Evolutionary conservation across 2,888 invertebrate genomes (phyloP).

Genomic region (Campoplex capitator): DNA sequence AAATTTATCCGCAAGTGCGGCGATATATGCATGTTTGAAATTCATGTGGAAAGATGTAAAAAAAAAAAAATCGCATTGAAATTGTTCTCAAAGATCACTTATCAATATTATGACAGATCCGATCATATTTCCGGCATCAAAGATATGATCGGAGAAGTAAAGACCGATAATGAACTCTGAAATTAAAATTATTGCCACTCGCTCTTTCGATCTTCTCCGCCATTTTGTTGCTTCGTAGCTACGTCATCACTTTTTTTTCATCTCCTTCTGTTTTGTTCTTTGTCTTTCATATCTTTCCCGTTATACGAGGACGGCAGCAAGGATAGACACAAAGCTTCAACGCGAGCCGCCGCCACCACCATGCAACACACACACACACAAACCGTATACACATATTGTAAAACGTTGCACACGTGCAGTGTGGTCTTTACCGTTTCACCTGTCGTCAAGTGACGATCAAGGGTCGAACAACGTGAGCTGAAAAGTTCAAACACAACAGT

Average conservation of each 20-base stretch:
- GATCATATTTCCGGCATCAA: not conserved
- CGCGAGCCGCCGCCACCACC: not conserved
- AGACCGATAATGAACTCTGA: not conserved
- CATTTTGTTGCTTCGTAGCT: slow-evolving; percentile 32
- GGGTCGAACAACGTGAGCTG: not conserved
- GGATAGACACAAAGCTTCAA: slow-evolving; percentile 17
- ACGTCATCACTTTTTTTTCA: slow-evolving; percentile 40
- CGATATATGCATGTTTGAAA: not conserved
- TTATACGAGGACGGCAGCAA: not conserved
- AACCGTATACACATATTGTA: not conserved
- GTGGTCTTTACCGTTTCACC: slow-evolving; percentile 49
- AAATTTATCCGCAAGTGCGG: not conserved
- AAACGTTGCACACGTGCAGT: not conserved
- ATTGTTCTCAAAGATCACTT: not conserved
- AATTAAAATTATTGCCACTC: not conserved
- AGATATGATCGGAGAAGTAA: not conserved
- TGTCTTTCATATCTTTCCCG: slow-evolving; percentile 25
- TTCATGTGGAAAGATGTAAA: not conserved
- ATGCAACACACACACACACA: not conserved
- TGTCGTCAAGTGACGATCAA: slow-evolving; percentile 49
- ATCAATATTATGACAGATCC: not conserved
- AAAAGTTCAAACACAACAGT: not conserved
- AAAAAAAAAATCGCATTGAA: not conserved
- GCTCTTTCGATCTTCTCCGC: slow-evolving; percentile 20
- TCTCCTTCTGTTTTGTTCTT: slow-evolving; percentile 35